Percentiles rank a stretch among this genome's conserved stretches.
These are phyloP conservation scores for Aethina tumida DNA, from an alignment of 1,140 invertebrate genomes.

Conservation along the genomic window DNA sequence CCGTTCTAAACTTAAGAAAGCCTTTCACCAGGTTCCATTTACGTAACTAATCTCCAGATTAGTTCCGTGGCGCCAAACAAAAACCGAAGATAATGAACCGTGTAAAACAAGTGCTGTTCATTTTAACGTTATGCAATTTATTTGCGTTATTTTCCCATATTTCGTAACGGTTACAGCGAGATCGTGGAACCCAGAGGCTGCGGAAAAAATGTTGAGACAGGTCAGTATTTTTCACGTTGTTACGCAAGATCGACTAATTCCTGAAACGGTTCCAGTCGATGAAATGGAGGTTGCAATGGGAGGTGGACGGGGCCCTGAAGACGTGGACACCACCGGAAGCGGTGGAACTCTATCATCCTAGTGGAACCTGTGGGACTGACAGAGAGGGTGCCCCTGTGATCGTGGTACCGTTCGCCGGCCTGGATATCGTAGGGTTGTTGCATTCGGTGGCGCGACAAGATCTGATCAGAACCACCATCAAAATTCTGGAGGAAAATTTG, in stretches of 20 bases:
- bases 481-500: conserved; percentile 51
- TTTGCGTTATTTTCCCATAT: too few species aligned
- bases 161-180: conserved; percentile 59
- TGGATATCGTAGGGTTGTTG: conserved; percentile 71
- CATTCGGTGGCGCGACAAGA: conserved; percentile 65
- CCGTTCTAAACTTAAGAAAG: too few species aligned
- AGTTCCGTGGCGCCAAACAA: too few species aligned
- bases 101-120: too few species aligned
- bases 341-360: conserved; percentile 61
- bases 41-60: too few species aligned
- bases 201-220: conserved; percentile 77
- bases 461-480: conserved; percentile 57
- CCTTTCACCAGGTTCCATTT: too few species aligned
- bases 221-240: conserved; percentile 43
- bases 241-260: conserved; percentile 2
- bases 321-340: conserved; percentile 63
- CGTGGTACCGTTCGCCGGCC: conserved; percentile 58
- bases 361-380: conserved; percentile 67
- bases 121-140: too few species aligned
- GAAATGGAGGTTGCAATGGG: conserved; percentile 68
- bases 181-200: conserved; percentile 68
- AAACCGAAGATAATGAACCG: too few species aligned
- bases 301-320: conserved; percentile 54
- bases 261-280: conserved; percentile 47
- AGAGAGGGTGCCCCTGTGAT: conserved; percentile 77